phyloP scores from a whole-genome alignment of 2,797 vertebrate species.

The Schizopygopsis malacanthus region DNA sequence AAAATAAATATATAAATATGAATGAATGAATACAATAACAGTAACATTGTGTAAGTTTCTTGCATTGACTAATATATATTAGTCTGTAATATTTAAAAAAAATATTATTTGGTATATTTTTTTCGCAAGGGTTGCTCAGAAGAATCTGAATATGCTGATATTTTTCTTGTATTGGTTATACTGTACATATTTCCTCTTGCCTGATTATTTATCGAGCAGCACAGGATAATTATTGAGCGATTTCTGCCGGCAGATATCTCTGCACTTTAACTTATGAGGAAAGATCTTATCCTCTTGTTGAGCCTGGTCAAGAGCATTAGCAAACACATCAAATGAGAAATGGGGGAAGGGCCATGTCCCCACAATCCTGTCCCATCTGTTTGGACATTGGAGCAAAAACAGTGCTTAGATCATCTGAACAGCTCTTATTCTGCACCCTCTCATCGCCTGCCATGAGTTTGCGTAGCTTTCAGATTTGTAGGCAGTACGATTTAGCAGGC shows the following conservation, averaged over 20 bases:
- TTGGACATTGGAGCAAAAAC: conserved; percentile 6
- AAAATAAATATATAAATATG: neutral
- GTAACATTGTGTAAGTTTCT: neutral
- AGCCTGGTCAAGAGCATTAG: conserved; percentile 39
- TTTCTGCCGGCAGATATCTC: neutral
- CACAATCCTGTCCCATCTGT: conserved; percentile 35
- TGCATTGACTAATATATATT: neutral
- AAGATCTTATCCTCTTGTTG: conserved; percentile 32
- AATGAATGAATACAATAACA: neutral
- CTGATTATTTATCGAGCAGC: neutral
- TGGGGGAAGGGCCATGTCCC: conserved; percentile 11
- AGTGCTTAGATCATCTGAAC: conserved; percentile 14
- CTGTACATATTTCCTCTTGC: neutral
- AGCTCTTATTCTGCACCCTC: neutral
- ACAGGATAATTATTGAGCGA: neutral
- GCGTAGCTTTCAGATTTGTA: neutral
- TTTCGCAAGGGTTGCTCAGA: neutral
- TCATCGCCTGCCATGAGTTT: neutral
- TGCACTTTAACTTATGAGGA: conserved; percentile 25
- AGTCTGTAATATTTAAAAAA: neutral
- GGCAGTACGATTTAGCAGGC: neutral
- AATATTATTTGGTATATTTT: neutral
- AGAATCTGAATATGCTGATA: neutral
- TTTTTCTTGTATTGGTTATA: neutral
- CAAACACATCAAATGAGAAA: conserved; percentile 32